Evolutionary conservation across 35 echinoderm and acorn worm genomes (phyloP).

Genomic region (Heliocidaris tuberculata): DNA sequence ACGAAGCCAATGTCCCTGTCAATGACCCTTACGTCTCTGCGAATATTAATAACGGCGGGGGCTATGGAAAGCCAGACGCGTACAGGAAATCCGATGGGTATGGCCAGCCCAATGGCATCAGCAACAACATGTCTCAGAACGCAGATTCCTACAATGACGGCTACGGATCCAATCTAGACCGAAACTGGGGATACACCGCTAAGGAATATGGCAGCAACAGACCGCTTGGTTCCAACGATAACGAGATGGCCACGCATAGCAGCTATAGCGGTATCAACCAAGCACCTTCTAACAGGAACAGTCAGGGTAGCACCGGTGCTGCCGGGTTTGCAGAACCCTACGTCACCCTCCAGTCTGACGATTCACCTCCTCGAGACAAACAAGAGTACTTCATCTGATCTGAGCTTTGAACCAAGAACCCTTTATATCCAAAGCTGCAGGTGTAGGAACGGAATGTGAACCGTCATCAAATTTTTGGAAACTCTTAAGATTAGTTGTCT

Average conservation of each 20-base stretch:
- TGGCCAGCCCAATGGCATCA: background rate
- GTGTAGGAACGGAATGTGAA: background rate
- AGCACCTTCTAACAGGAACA: background rate
- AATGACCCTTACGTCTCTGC: constrained; percentile 14
- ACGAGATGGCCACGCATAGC: background rate
- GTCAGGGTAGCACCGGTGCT: background rate
- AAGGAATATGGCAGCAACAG: constrained; percentile 7
- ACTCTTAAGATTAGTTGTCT: background rate
- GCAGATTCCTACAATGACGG: constrained; percentile 28
- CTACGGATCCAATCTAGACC: constrained; percentile 17
- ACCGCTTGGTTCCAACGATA: background rate
- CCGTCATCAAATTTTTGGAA: background rate
- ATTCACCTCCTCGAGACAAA: constrained; percentile 21
- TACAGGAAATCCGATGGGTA: background rate
- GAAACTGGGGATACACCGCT: background rate
- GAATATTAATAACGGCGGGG: constrained; percentile 32
- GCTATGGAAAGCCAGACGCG: background rate
- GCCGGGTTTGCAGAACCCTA: background rate
- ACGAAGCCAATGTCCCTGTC: constrained; percentile 35
- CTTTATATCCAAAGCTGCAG: background rate
- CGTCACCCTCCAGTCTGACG: background rate
- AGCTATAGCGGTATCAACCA: constrained; percentile 18
- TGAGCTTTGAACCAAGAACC: background rate
- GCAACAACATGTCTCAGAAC: background rate
- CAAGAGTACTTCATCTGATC: constrained; percentile 41